phyloP scores from a whole-genome alignment of 2,888 invertebrate genomes.

The Agrotis segetum region DNA sequence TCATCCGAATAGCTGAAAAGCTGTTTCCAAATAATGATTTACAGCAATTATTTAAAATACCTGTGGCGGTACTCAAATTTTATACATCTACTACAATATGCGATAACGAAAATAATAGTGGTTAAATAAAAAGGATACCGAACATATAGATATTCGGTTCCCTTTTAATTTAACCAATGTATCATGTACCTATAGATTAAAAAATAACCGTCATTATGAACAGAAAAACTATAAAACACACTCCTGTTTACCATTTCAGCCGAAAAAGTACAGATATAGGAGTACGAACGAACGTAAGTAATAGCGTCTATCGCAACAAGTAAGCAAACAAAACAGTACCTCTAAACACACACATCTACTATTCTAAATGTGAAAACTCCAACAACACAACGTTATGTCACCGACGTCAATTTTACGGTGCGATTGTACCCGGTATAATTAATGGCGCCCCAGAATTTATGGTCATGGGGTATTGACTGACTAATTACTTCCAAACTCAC shows the following conservation, averaged over 20 bases:
- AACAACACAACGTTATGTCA: slow-evolving; percentile 51
- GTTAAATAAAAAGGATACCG: neutral
- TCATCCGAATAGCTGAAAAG: neutral
- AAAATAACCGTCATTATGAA: neutral
- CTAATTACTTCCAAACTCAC: slow-evolving; percentile 66
- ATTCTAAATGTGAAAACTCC: slow-evolving; percentile 15
- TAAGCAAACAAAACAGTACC: neutral
- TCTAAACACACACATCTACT: neutral
- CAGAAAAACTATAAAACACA: neutral
- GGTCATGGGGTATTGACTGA: slow-evolving; percentile 59
- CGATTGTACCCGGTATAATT: slow-evolving; percentile 62
- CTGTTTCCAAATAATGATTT: slow-evolving; percentile 3
- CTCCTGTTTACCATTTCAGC: neutral
- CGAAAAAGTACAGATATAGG: neutral
- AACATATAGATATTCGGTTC: neutral
- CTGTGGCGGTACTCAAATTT: neutral
- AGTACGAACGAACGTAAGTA: neutral
- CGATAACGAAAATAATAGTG: neutral
- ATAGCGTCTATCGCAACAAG: neutral
- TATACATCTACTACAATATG: neutral
- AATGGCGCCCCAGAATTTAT: slow-evolving; percentile 62
- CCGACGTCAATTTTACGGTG: slow-evolving; percentile 46
- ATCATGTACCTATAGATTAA: neutral
- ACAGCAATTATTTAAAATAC: slow-evolving; percentile 12
- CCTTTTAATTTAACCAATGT: neutral